phyloP scores from a whole-genome alignment of 2,888 invertebrate genomes.

The Antheraea assamensis region DNA sequence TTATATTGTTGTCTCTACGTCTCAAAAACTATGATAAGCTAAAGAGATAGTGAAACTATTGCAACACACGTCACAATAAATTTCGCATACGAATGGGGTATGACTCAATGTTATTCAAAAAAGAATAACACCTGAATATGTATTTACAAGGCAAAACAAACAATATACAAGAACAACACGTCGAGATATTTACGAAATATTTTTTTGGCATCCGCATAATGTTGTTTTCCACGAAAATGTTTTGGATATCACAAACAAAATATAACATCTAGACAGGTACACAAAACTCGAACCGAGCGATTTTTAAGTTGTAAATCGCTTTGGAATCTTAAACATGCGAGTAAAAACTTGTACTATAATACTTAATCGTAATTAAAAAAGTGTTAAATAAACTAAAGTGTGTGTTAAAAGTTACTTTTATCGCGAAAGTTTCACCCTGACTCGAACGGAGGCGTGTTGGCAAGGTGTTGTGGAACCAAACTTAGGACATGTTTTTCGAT shows the following conservation, averaged over 20 bases:
- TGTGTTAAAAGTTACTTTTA: constrained; percentile 25
- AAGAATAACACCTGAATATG: constrained; percentile 4
- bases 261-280: constrained; percentile 35
- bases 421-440: constrained; percentile 27
- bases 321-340: not conserved
- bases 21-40: constrained; percentile 5
- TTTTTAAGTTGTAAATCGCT: not conserved
- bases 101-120: constrained; percentile 7
- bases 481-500: constrained; percentile 43
- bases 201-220: constrained; percentile 22
- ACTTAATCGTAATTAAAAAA: not conserved
- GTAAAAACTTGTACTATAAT: not conserved
- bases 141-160: not conserved
- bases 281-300: constrained; percentile 5
- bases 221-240: constrained; percentile 37
- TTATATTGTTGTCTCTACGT: constrained; percentile 3
- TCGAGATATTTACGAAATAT: constrained; percentile 14
- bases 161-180: constrained; percentile 7
- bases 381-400: not conserved
- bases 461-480: constrained; percentile 39
- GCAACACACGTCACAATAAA: constrained; percentile 19
- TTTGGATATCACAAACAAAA: constrained; percentile 42
- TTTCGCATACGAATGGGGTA: not conserved
- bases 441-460: constrained; percentile 61
- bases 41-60: not conserved